Evolutionary conservation across 2,888 invertebrate genomes (phyloP).

Genomic region (Rutpela maculata): DNA sequence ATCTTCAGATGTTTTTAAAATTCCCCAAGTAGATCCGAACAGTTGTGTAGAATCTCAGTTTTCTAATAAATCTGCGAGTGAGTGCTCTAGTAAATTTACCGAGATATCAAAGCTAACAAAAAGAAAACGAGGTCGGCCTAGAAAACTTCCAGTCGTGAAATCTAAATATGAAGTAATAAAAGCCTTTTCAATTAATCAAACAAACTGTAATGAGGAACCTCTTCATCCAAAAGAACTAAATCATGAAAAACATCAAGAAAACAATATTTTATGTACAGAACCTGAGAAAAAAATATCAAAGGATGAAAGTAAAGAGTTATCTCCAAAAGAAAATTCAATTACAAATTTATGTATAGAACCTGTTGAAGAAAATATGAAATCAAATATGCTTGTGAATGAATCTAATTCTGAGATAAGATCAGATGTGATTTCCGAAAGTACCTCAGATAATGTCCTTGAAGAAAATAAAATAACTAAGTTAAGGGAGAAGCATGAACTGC

Average conservation of each 20-base stretch:
- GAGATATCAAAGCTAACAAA: background rate
- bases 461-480: background rate
- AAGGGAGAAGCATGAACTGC: background rate
- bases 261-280: background rate
- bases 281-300: background rate
- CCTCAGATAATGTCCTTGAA: background rate
- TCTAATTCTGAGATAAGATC: background rate
- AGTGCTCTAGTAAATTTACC: background rate
- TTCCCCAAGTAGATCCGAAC: background rate
- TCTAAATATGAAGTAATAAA: background rate
- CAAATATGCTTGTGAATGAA: background rate
- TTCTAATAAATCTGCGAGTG: background rate
- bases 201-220: background rate
- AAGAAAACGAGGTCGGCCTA: conserved; percentile 9
- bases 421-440: background rate
- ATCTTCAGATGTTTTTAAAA: background rate
- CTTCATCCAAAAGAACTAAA: background rate
- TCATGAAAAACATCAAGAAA: background rate
- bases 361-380: background rate
- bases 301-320: background rate
- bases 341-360: background rate
- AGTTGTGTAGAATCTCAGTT: background rate
- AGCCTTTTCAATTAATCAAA: too few relatives aligned
- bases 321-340: background rate
- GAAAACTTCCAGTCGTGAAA: background rate